These are phyloP conservation scores for Rhamphomyia laevipes DNA, from an alignment of 2,888 invertebrate species.

Conservation along the genomic window DNA sequence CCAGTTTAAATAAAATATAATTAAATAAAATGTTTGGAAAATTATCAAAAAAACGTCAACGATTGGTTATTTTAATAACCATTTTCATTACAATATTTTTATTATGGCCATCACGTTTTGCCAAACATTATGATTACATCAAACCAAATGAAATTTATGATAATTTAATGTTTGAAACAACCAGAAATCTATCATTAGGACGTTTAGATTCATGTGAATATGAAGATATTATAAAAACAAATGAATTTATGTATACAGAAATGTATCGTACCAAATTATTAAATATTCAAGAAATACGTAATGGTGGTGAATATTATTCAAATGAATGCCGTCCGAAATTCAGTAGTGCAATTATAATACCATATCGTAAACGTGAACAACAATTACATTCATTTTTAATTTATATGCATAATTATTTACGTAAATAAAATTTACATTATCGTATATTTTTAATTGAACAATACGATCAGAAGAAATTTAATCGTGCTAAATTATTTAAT, in stretches of 20 bases:
- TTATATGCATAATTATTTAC: constrained; percentile 77
- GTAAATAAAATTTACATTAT: constrained; percentile 71
- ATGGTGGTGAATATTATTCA: constrained; percentile 35
- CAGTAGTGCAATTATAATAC: constrained; percentile 73
- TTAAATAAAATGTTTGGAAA: neutral
- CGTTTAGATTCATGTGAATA: constrained; percentile 30
- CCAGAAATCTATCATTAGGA: constrained; percentile 38
- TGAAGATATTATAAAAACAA: constrained; percentile 26
- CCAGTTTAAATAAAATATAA: too few relatives aligned
- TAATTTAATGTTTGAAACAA: constrained; percentile 35
- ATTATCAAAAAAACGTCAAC: neutral
- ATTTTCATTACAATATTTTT: neutral
- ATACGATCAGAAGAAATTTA: constrained; percentile 64
- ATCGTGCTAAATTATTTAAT: constrained; percentile 79
- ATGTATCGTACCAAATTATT: constrained; percentile 11
- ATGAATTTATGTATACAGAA: constrained; percentile 18
- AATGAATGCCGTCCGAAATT: constrained; percentile 34
- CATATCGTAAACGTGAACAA: constrained; percentile 60
- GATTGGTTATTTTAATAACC: neutral
- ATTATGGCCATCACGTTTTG: constrained; percentile 29
- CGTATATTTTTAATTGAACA: constrained; percentile 82
- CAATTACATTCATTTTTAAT: constrained; percentile 68
- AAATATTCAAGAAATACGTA: constrained; percentile 15
- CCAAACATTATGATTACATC: constrained; percentile 40
- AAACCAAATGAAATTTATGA: constrained; percentile 37